Percentiles rank a stretch among this genome's conserved stretches.
Evolutionary conservation across 2,113 vertebrate genomes (phyloP).

Genomic region (Picathartes gymnocephalus): DNA sequence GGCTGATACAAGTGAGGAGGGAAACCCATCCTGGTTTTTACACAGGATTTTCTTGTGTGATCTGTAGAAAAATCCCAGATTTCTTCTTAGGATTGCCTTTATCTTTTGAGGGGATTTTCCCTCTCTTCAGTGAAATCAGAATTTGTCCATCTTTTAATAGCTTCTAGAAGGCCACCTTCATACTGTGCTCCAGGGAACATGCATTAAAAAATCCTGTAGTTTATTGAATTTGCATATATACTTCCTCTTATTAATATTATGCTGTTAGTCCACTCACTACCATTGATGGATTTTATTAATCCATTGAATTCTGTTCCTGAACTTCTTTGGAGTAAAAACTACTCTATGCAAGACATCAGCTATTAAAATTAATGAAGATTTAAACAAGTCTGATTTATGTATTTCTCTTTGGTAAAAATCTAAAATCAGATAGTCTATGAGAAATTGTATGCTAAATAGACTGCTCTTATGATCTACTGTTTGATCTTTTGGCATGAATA

Average conservation of each 20-base stretch:
- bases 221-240: background rate
- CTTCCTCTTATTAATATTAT: background rate
- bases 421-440: background rate
- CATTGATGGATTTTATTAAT: background rate
- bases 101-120: background rate
- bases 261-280: background rate
- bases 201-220: background rate
- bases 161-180: background rate
- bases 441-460: background rate
- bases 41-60: background rate
- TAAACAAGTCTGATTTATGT: background rate
- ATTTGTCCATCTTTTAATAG: background rate
- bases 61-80: background rate
- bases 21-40: background rate
- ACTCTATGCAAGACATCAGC: background rate
- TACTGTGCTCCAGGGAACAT: background rate
- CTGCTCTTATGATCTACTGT: background rate
- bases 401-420: background rate
- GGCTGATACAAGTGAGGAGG: background rate
- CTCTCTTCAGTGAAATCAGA: background rate
- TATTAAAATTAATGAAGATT: background rate
- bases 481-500: background rate
- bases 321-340: background rate
- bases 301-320: background rate
- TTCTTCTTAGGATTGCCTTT: background rate